Percentiles rank a stretch among this genome's conserved stretches.
phyloP scores from a whole-genome alignment of 2,888 invertebrate genomes.

The Chrysopilus asiliformis region DNA sequence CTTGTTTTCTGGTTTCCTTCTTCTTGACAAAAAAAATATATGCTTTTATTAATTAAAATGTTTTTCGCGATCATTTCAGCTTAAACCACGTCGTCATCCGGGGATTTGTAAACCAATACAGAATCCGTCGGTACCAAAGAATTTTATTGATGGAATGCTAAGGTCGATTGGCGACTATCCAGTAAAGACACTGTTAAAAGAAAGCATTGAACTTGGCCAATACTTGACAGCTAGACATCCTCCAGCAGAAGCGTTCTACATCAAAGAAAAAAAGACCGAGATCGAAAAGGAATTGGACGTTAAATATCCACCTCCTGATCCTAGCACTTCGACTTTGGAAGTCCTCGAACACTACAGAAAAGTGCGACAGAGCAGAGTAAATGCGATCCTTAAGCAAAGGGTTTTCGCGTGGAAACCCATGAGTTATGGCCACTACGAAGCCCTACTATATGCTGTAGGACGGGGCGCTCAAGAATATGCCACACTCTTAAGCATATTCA shows the following conservation, averaged over 20 bases:
- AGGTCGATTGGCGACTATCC: conserved; percentile 45
- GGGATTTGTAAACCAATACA: conserved; percentile 48
- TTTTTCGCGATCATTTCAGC: too few relatives aligned
- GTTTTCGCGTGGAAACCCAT: conserved; percentile 64
- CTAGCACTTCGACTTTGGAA: conserved; percentile 27
- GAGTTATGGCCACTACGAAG: conserved; percentile 49
- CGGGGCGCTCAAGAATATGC: conserved; percentile 66
- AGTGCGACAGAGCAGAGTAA: conserved; percentile 37
- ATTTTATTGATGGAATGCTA: conserved; percentile 44
- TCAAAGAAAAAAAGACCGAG: conserved; percentile 22
- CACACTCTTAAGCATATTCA: conserved; percentile 51
- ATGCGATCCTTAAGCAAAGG: conserved; percentile 43
- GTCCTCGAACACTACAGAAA: conserved; percentile 33
- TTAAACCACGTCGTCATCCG: conserved; percentile 58
- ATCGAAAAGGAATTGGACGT: conserved; percentile 24
- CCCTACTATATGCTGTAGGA: conserved; percentile 55
- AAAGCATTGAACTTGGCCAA: conserved; percentile 41
- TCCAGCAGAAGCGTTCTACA: conserved; percentile 44
- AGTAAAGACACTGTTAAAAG: conserved; percentile 40
- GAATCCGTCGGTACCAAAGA: conserved; percentile 43
- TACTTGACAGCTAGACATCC: conserved; percentile 49
- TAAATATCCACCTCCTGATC: conserved; percentile 19
- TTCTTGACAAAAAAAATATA: too few relatives aligned
- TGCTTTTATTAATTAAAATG: too few relatives aligned
- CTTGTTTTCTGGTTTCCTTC: too few relatives aligned